Evolutionary conservation across 2,113 vertebrate species (phyloP).

Genomic region (Collichthys lucidus): DNA sequence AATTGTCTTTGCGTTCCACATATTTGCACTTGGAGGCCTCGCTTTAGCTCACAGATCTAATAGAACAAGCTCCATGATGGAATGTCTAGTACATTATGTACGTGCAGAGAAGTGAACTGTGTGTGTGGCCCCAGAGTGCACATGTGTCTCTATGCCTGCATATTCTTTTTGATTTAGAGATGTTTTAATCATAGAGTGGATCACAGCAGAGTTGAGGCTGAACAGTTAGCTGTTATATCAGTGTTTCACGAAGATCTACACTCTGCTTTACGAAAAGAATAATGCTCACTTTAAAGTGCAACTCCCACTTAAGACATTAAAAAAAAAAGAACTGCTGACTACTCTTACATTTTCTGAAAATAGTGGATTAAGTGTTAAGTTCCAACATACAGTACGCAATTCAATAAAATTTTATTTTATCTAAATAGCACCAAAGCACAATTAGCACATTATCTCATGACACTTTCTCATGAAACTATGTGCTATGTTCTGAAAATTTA

Average conservation of each 20-base stretch:
- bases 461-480: background rate
- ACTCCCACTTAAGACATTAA: background rate
- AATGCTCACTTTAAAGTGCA: background rate
- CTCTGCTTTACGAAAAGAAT: background rate
- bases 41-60: background rate
- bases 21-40: slow-evolving; percentile 20
- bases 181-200: background rate
- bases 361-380: background rate
- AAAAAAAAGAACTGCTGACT: too few relatives aligned
- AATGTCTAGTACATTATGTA: slow-evolving; percentile 2
- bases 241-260: background rate
- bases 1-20: slow-evolving; percentile 29
- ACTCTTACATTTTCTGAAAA: too few relatives aligned
- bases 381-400: background rate
- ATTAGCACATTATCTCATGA: too few relatives aligned
- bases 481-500: background rate
- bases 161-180: background rate
- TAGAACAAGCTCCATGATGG: slow-evolving; percentile 1
- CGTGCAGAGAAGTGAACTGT: background rate
- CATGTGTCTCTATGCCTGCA: background rate
- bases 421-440: too few relatives aligned
- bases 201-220: background rate
- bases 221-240: background rate
- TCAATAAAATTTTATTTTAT: too few relatives aligned
- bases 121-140: background rate